These are phyloP conservation scores for Arrhopalites spinosus DNA, from an alignment of 2,888 invertebrate genomes.

Conservation along the genomic window DNA sequence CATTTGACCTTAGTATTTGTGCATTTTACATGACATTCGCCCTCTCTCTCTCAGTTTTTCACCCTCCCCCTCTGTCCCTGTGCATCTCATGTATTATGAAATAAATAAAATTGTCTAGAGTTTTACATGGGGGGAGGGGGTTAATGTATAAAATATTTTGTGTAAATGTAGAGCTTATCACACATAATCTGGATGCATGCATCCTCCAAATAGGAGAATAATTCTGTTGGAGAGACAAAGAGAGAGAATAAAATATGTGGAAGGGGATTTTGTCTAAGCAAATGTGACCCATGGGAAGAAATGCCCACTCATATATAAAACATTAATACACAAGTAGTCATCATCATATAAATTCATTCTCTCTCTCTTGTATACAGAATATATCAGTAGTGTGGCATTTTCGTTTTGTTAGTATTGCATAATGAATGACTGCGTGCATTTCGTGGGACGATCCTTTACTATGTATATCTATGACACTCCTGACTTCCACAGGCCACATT, in stretches of 20 bases:
- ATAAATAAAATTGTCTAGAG: too few species aligned
- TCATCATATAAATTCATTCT: too few species aligned
- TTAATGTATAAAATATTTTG: too few species aligned
- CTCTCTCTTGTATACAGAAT: too few species aligned
- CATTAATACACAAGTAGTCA: background rate
- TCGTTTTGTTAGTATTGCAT: conserved; percentile 19
- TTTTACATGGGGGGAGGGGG: too few species aligned
- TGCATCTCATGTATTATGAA: background rate
- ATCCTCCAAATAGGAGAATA: background rate
- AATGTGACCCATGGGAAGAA: background rate
- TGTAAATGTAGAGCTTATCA: background rate
- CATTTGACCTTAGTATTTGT: conserved; percentile 32
- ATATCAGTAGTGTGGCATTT: background rate
- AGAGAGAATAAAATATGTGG: background rate
- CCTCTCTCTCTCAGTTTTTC: background rate
- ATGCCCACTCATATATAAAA: background rate
- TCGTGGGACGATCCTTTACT: background rate
- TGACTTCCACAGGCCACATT: background rate
- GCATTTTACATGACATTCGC: conserved; percentile 25
- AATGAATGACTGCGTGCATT: conserved; percentile 28
- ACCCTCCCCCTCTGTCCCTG: background rate
- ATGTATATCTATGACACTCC: background rate
- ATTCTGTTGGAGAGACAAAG: background rate
- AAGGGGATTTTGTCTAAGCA: background rate
- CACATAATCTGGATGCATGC: background rate